Evolutionary conservation across 2,888 invertebrate genomes (phyloP), one percentile per base, ranked within the genome.

Genomic region (Drosophila robusta): DNA sequence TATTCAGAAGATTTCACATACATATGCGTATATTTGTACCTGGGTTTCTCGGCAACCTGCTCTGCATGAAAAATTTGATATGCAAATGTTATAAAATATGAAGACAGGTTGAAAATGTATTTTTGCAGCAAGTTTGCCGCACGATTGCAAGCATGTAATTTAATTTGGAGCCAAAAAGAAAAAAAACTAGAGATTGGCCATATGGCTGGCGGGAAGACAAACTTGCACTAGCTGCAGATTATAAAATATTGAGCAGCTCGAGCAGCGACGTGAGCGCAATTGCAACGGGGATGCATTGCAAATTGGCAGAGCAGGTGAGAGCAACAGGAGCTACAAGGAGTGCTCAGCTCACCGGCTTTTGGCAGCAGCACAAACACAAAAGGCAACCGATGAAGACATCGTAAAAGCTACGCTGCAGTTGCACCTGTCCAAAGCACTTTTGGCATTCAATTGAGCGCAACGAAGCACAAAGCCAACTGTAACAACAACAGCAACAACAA

Each of bases 391-490:
- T 39, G 38, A 9, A 51, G 18, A 24, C 9, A 1, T 4, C 11
- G 39, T 6, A 16, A 34, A 41, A 29, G 18, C 22, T 12, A 36
- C 8, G 52, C 45, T 36, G 26, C 24, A 38, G 34, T 49, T 39
- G 29, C 38, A 18, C 32, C 9, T 22, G 38, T 24, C 26, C n/a
- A 11, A 44, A 14, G 12, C 57, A 45, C 41, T 58, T 47, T 52
- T 3, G 42, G 22, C 41, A 61, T 39, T 64, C 70, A 78, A 70
- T 70, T 66, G 77, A 52, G 50, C 50, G 69, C 52, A 74, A 22
- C 45, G 24, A 65, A 2, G 18, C 18, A 18, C 18, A 18, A 18
- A 18, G 18, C 18, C 18, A 18, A 18, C 18, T 18, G 58, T 32
- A 36, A 26, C 18, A 34, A 36, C 58, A 65, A 32, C 22, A 46